Evolutionary conservation across 2,888 invertebrate species (phyloP), one percentile per base, ranked within the genome.

Genomic region (Malacosoma neustria): DNA sequence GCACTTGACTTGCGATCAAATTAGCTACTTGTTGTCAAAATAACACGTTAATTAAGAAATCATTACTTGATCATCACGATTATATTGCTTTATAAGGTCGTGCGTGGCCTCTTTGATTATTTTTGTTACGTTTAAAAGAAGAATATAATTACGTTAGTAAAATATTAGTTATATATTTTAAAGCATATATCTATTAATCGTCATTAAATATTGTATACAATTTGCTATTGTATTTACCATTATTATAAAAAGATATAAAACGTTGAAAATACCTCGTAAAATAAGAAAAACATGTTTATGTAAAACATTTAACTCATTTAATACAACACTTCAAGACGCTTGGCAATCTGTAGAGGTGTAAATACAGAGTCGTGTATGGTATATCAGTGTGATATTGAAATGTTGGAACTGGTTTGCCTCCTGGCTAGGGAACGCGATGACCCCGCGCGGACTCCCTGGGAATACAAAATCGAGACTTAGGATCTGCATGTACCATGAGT

Each of bases 361-460:
- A 39, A 34, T 41, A 48, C 44, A 42, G 39, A 61, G 62, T 67
- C 68, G 70, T 60, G 58, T 72, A 64, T 54, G 51, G 51, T 72
- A 55, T 65, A 64, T 64, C 61, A 66, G 76, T 79, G 80, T 80
- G 69, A 79, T 81, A 82, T 82, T 80, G 80, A 80, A 82, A 82
- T 80, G 72, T 64, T 61, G 64, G 62, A 82, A 84, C 82, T 70
- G 77, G 82, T 82, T 84, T 76, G 66, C 61, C 63, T 63, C 64
- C 61, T 59, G 58, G 71, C 63, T 58, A 64, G 72, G 75, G 77
- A 75, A 76, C 72, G 72, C 68, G 61, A 61, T 75, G 81, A 80
- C 77, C 81, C 71, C 68, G 37, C 36, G 44, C 54, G 56, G 54
- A 68, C 73, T 71, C 67, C 63, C 59, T 56, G 68, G 71, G 76